Evolutionary conservation across 2,797 vertebrate genomes (phyloP).

Genomic region (Scomberomorus guttatus): DNA sequence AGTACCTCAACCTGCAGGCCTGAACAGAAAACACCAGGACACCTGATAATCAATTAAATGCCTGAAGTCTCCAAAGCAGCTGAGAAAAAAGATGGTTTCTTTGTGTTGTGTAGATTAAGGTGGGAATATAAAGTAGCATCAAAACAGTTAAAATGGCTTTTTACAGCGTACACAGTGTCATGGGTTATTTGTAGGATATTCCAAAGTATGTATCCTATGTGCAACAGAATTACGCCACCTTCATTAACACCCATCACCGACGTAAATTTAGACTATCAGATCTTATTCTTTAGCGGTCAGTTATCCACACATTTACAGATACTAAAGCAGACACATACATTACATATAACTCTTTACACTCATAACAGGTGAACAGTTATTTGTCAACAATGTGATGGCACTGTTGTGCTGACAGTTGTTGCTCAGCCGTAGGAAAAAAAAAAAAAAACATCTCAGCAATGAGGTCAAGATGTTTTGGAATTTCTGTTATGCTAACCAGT

Average conservation of each 20-base stretch:
- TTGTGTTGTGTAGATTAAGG: too few species aligned
- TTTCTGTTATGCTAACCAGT: slow-evolving; percentile 41
- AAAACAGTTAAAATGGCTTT: not conserved
- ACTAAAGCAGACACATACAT: not conserved
- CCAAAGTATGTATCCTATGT: not conserved
- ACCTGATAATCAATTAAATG: not conserved
- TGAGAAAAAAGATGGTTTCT: not conserved
- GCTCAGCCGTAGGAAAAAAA: not conserved
- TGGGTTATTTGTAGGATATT: not conserved
- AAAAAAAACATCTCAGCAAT: slow-evolving; percentile 35
- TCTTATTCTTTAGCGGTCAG: slow-evolving; percentile 26
- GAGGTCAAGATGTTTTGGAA: slow-evolving; percentile 55
- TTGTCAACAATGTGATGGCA: slow-evolving; percentile 24
- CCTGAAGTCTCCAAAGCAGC: not conserved
- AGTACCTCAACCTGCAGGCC: not conserved
- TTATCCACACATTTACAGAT: slow-evolving; percentile 1
- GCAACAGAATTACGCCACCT: not conserved
- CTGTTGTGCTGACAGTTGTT: slow-evolving; percentile 39
- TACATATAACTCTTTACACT: not conserved
- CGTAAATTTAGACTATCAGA: slow-evolving; percentile 35
- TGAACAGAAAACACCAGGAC: not conserved
- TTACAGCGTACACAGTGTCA: not conserved
- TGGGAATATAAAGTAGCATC: not conserved
- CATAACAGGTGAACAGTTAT: not conserved
- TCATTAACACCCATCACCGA: slow-evolving; percentile 25